Conservation (phyloP, 1,140 invertebrate genomes). For the Asbolus verrucosus region DNA sequence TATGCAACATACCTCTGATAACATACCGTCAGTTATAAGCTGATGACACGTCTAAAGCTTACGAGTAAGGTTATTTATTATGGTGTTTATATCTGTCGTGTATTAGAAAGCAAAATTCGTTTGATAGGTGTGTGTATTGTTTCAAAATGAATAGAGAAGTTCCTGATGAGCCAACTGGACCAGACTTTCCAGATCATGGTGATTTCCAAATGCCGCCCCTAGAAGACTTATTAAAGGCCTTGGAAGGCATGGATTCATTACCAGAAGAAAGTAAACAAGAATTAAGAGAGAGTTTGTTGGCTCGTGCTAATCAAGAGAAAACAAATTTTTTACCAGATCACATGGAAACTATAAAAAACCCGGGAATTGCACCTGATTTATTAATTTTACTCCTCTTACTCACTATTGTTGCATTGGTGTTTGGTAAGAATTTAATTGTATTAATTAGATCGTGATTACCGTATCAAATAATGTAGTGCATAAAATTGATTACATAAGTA, state of each 20-base stretch:
- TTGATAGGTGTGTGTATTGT: slow-evolving; percentile 26
- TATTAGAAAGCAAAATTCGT: slow-evolving; percentile 5
- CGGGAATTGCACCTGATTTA: slow-evolving; percentile 7
- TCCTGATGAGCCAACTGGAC: background rate
- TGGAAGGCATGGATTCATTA: slow-evolving; percentile 36
- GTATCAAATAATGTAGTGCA: no score
- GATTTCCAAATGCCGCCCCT: slow-evolving; percentile 40
- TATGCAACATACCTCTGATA: slow-evolving; percentile 17
- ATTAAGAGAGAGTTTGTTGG: slow-evolving; percentile 36
- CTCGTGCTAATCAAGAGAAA: slow-evolving; percentile 17
- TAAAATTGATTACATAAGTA: no score
- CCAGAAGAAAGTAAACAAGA: slow-evolving; percentile 45
- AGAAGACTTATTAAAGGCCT: slow-evolving; percentile 26
- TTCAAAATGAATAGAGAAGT: slow-evolving; percentile 11
- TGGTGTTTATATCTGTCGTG: slow-evolving; percentile 15
- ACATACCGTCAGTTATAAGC: slow-evolving; percentile 22
- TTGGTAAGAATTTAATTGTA: slow-evolving; percentile 13
- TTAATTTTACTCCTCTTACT: background rate
- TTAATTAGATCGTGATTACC: no score
- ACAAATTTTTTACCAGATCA: background rate
- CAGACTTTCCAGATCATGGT: slow-evolving; percentile 17
- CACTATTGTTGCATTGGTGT: background rate
- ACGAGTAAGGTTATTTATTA: slow-evolving; percentile 24
- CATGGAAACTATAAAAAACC: background rate
- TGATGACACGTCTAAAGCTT: slow-evolving; percentile 29